These are phyloP conservation scores for Pteropus rufus DNA, from an alignment of 2,797 vertebrate species.

Conservation along the genomic window DNA sequence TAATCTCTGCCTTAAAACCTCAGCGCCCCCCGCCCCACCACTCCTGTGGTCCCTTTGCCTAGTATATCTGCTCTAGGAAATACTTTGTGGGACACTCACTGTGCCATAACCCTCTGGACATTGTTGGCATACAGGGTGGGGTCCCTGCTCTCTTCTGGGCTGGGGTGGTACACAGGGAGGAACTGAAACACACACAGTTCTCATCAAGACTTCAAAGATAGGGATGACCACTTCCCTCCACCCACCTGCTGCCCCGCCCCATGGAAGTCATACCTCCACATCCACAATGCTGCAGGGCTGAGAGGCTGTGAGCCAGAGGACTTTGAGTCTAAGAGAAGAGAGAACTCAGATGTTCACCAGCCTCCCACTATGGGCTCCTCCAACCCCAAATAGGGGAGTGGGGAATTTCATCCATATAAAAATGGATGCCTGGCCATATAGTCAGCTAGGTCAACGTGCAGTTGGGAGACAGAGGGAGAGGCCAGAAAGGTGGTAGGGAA, in stretches of 20 bases:
- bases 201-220: neutral
- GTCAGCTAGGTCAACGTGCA: neutral
- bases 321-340: conserved; percentile 80
- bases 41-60: neutral
- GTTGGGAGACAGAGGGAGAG: neutral
- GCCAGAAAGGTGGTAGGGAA: neutral
- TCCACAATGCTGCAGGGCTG: conserved; percentile 89
- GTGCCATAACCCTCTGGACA: conserved; percentile 91
- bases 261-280: conserved; percentile 85
- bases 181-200: conserved; percentile 81
- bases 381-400: neutral
- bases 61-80: conserved; percentile 41
- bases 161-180: conserved; percentile 91
- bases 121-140: conserved; percentile 91
- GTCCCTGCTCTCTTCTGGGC: conserved; percentile 85
- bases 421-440: neutral
- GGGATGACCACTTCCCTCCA: neutral
- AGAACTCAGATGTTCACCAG: neutral
- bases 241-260: neutral
- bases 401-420: neutral
- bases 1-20: neutral
- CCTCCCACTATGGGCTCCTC: neutral
- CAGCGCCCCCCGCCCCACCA: too few relatives aligned
- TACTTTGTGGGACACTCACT: conserved; percentile 81
- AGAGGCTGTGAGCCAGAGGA: conserved; percentile 89